Conservation (phyloP, 2,888 invertebrate genomes). For the Nomada fabriciana region DNA sequence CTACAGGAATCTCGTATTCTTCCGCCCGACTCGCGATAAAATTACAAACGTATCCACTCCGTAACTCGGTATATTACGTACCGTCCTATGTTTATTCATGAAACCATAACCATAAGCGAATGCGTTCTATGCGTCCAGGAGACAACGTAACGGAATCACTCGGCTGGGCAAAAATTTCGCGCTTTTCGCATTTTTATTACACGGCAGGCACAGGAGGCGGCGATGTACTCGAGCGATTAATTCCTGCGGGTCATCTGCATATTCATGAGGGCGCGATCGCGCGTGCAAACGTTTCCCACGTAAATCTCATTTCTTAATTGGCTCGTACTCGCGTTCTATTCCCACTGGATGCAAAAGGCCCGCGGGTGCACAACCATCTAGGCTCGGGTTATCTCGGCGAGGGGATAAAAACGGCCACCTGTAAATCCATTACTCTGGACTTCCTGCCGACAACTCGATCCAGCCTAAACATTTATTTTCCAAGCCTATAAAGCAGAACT, state of each 20-base stretch:
- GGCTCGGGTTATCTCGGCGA: constrained; percentile 34
- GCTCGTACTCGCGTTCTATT: constrained; percentile 32
- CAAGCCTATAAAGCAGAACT: constrained; percentile 11
- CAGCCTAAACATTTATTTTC: constrained; percentile 29
- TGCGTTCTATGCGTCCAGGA: background rate
- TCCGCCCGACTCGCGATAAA: too few species aligned
- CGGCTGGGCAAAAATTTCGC: background rate
- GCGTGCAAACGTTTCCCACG: constrained; percentile 56
- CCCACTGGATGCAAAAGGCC: constrained; percentile 4
- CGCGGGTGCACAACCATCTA: background rate
- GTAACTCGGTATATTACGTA: background rate
- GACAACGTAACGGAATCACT: constrained; percentile 22
- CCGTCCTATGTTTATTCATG: background rate
- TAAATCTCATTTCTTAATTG: constrained; percentile 60
- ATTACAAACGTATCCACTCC: too few species aligned
- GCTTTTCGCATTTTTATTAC: background rate
- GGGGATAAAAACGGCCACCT: constrained; percentile 27
- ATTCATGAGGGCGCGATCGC: constrained; percentile 44
- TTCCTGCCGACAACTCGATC: constrained; percentile 23
- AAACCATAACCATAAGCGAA: background rate
- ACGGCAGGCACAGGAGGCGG: background rate
- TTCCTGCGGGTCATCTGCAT: constrained; percentile 48
- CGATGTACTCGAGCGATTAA: constrained; percentile 18
- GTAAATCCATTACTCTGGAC: constrained; percentile 24
- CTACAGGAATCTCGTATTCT: too few species aligned